Evolutionary conservation across 2,113 vertebrate genomes (phyloP).

Genomic region (Cariama cristata): DNA sequence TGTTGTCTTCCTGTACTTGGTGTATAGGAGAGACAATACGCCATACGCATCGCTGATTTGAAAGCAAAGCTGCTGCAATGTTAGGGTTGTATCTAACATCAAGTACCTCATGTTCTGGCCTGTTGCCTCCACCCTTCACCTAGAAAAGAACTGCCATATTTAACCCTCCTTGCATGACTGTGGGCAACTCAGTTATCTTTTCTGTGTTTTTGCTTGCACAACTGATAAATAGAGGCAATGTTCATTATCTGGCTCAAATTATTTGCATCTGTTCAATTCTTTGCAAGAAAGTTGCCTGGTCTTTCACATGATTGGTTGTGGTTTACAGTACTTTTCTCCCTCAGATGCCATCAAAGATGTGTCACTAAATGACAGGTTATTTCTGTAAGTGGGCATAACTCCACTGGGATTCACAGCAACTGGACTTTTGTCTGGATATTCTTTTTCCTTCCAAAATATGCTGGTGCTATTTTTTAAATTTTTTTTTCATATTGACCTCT

Average conservation of each 20-base stretch:
- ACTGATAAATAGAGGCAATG: neutral
- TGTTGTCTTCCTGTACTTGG: conserved; percentile 55
- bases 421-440: neutral
- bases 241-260: neutral
- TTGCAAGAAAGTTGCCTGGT: neutral
- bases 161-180: neutral
- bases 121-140: neutral
- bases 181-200: neutral
- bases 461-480: neutral
- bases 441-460: neutral
- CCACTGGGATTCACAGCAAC: neutral
- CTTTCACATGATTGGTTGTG: neutral
- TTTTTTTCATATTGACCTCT: neutral
- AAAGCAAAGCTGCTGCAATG: conserved; percentile 29
- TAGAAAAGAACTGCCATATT: neutral
- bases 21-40: conserved; percentile 19
- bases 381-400: neutral
- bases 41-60: neutral
- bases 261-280: neutral
- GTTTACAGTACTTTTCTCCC: neutral
- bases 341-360: neutral
- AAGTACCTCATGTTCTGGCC: neutral
- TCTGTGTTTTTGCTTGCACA: neutral
- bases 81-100: neutral
- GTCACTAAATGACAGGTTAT: neutral